Evolutionary conservation across 2,113 vertebrate species (phyloP).

Genomic region (Micromys minutus): DNA sequence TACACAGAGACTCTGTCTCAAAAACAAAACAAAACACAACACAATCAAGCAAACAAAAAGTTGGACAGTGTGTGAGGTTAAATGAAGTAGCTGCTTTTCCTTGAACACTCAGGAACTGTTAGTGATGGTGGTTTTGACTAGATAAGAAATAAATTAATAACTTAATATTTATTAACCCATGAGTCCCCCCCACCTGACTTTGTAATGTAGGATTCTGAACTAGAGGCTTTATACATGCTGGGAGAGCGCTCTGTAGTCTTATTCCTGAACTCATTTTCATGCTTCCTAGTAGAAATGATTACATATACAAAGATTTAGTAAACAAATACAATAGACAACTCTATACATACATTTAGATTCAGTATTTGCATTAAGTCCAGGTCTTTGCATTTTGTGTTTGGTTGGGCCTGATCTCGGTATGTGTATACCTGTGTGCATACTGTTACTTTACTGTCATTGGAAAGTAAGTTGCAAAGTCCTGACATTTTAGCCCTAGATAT

Average conservation of each 20-base stretch:
- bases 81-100: neutral
- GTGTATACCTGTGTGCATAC: neutral
- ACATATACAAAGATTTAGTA: constrained; percentile 23
- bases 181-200: neutral
- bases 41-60: neutral
- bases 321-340: neutral
- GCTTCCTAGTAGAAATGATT: constrained; percentile 28
- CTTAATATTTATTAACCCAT: neutral
- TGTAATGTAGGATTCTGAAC: neutral
- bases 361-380: neutral
- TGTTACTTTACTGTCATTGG: constrained; percentile 37
- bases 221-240: neutral
- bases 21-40: neutral
- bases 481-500: neutral
- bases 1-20: neutral
- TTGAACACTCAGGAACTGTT: neutral
- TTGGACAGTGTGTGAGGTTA: neutral
- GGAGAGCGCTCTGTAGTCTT: neutral
- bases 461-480: constrained; percentile 23
- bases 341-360: neutral
- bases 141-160: constrained; percentile 4
- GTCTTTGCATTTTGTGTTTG: constrained; percentile 19
- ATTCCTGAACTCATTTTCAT: neutral
- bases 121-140: constrained; percentile 1
- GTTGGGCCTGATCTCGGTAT: neutral